These are phyloP conservation scores for Leptopilina drosophilae DNA, from an alignment of 2,888 invertebrate genomes.

Conservation along the genomic window DNA sequence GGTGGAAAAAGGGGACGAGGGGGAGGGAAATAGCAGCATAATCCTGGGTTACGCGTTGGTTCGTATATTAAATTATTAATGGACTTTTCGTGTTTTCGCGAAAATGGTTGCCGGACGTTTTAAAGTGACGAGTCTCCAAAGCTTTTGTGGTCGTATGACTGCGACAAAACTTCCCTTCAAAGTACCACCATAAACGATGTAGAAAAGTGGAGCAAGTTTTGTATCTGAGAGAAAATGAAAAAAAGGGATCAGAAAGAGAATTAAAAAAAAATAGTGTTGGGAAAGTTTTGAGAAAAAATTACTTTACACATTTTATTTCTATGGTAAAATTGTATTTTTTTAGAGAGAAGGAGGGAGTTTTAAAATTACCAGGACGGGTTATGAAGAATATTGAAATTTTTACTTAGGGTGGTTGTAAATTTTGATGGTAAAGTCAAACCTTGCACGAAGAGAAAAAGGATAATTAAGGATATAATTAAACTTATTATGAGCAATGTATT, in stretches of 20 bases:
- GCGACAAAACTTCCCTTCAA: slow-evolving; percentile 45
- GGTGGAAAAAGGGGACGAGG: neutral
- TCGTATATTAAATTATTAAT: slow-evolving; percentile 56
- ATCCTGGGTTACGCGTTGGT: slow-evolving; percentile 45
- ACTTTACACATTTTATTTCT: neutral
- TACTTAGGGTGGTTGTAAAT: too few relatives aligned
- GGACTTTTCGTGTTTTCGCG: slow-evolving; percentile 54
- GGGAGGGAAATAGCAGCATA: slow-evolving; percentile 47
- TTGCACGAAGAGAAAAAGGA: too few relatives aligned
- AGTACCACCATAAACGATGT: slow-evolving; percentile 28
- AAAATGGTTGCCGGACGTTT: slow-evolving; percentile 51
- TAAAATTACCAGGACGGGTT: too few relatives aligned
- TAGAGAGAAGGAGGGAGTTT: too few relatives aligned
- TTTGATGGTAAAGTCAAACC: too few relatives aligned
- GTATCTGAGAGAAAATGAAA: slow-evolving; percentile 5
- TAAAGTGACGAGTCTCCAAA: slow-evolving; percentile 49
- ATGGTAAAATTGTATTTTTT: neutral
- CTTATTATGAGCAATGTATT: too few relatives aligned
- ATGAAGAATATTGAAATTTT: too few relatives aligned
- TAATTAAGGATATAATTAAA: too few relatives aligned
- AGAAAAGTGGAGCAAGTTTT: slow-evolving; percentile 28
- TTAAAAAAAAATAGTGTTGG: neutral
- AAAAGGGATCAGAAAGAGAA: neutral
- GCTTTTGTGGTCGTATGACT: slow-evolving; percentile 45
- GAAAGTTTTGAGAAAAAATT: neutral